These are phyloP conservation scores for Gymnorhina tibicen DNA, from an alignment of 2,113 vertebrate species.

Conservation along the genomic window DNA sequence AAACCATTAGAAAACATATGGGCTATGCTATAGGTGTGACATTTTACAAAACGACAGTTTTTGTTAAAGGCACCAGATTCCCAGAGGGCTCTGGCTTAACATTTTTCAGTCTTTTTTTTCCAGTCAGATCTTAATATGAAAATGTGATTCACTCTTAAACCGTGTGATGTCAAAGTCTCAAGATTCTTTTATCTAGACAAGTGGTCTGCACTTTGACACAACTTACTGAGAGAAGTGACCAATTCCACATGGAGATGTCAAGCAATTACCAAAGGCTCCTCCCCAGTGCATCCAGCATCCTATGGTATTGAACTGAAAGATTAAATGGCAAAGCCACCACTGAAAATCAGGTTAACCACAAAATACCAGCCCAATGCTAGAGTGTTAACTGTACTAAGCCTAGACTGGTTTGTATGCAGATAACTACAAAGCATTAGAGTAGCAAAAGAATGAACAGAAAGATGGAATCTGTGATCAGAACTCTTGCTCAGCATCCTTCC, in stretches of 20 bases:
- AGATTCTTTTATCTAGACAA: not conserved
- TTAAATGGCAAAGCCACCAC: not conserved
- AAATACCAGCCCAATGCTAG: not conserved
- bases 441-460: not conserved
- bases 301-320: not conserved
- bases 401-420: not conserved
- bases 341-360: not conserved
- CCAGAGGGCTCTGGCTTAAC: conserved; percentile 46
- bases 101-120: conserved; percentile 14
- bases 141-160: not conserved
- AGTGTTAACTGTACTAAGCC: not conserved
- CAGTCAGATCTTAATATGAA: conserved; percentile 19
- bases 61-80: conserved; percentile 65
- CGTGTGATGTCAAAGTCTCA: not conserved
- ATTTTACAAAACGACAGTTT: conserved; percentile 65
- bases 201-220: not conserved
- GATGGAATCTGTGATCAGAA: not conserved
- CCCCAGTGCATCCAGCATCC: not conserved
- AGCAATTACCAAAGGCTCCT: not conserved
- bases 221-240: not conserved
- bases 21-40: conserved; percentile 47
- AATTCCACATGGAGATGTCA: not conserved
- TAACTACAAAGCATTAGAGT: not conserved
- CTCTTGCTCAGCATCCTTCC: not conserved
- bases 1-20: conserved; percentile 50